A percentile compares a stretch with the other conserved stretches of the same genome.
Evolutionary conservation across 37 sponge, comb jelly and placozoan species (phyloP).

Genomic region (Diacarnus erythraeanus): DNA sequence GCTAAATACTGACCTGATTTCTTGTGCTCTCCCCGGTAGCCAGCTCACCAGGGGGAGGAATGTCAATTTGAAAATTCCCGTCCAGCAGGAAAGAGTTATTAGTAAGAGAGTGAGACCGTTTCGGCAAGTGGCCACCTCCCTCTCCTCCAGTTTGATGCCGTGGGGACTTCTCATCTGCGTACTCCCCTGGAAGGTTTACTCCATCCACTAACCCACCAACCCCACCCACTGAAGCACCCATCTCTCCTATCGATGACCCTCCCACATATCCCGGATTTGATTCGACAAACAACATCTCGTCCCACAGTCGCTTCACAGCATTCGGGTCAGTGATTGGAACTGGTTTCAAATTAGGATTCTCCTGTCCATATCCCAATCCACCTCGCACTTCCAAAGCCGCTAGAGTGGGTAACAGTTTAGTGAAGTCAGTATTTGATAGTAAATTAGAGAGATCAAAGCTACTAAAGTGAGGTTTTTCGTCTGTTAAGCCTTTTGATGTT

Average conservation of each 20-base stretch:
- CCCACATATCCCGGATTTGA: conserved; percentile 10
- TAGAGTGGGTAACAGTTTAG: conserved; percentile 9
- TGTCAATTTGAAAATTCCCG: conserved; percentile 52
- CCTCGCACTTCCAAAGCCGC: conserved; percentile 10
- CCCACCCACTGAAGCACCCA: background rate
- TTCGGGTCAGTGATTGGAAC: conserved; percentile 6
- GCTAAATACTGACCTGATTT: background rate
- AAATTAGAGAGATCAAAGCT: conserved; percentile 1
- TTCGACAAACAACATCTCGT: conserved; percentile 6
- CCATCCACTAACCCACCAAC: background rate
- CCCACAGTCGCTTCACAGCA: background rate
- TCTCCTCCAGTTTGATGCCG: background rate
- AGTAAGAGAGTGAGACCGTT: background rate
- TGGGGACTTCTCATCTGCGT: background rate
- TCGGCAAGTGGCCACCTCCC: background rate
- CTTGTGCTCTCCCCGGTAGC: conserved; percentile 33
- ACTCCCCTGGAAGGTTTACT: background rate
- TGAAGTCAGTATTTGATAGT: conserved; percentile 12
- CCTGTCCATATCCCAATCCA: background rate
- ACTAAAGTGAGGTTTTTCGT: background rate
- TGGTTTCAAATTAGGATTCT: background rate
- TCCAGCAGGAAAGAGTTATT: conserved; percentile 38
- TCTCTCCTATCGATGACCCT: background rate
- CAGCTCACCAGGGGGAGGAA: conserved; percentile 52
- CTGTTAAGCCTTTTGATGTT: background rate